A percentile compares a stretch with the other conserved stretches of the same genome.
Conservation (phyloP, 2,888 invertebrate species). For the Drosophila melanosoma region DNA sequence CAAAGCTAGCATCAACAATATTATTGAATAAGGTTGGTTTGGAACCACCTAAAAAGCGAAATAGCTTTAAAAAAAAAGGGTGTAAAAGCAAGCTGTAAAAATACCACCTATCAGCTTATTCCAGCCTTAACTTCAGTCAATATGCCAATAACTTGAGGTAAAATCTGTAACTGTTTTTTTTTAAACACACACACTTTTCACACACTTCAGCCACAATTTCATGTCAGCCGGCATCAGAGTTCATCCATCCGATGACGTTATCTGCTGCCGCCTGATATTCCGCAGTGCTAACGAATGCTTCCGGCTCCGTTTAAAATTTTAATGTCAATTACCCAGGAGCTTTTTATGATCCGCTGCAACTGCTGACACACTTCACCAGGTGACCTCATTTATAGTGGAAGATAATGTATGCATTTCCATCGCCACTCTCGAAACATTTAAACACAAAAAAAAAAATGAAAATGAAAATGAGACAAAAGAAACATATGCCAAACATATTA, state of each 20-base stretch:
- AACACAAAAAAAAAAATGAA: neutral
- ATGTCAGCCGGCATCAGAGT: neutral
- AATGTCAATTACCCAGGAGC: slow-evolving; percentile 53
- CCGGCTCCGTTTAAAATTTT: slow-evolving; percentile 51
- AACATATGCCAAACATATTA: slow-evolving; percentile 67
- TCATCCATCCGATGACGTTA: slow-evolving; percentile 7
- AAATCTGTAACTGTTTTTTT: neutral
- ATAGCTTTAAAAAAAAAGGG: neutral
- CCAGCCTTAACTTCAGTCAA: neutral
- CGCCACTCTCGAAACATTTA: neutral
- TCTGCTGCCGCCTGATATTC: slow-evolving; percentile 1
- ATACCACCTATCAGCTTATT: neutral
- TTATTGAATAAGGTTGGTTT: neutral
- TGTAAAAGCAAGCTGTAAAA: neutral
- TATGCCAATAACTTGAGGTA: neutral
- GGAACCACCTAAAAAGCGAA: neutral
- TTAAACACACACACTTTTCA: neutral
- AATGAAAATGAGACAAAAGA: slow-evolving; percentile 51
- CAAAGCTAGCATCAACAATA: neutral
- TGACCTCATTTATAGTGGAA: slow-evolving; percentile 1
- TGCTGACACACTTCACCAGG: slow-evolving; percentile 40
- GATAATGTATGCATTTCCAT: slow-evolving; percentile 1
- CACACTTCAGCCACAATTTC: slow-evolving; percentile 4
- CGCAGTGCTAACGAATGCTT: slow-evolving; percentile 21
- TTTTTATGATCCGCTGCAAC: slow-evolving; percentile 45